Evolutionary conservation across 1,140 invertebrate species (phyloP), one percentile per base, ranked within the genome.

Genomic region (Bombus breviceps): DNA sequence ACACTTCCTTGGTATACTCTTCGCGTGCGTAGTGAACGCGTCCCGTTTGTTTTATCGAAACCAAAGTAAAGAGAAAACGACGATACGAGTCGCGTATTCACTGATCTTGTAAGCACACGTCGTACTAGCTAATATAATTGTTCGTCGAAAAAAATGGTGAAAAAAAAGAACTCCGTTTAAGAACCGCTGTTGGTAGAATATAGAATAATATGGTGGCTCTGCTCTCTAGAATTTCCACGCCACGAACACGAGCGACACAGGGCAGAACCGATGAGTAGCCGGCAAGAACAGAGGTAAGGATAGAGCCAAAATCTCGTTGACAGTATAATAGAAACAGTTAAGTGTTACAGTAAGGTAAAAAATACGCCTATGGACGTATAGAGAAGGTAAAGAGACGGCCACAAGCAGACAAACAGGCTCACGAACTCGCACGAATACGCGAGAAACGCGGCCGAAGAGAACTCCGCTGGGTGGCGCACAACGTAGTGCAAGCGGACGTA

Each of bases 131-230:
- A 39, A 81, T 68, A 53, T 18, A 66, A 85, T 81, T 37, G 69
- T 80, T 74, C 43, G 39, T 9, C 47, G 39, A 22, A 68, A 68
- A 79, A 76, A 85, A 66, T 71, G 73, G 64, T n/a, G 34, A 69
- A 47, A 37, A 69, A 62, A 62, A 86, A 81, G 76, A 83, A 59
- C 41, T 71, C 75, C 74, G 78, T 82, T 47, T 68, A 86, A 78
- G 57, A 78, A 86, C 73, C 80, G 66, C 76, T 85, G 79, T 81
- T 88, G 68, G 81, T 80, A 88, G 75, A 80, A 90, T 78, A 88
- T 76, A 78, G 86, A 86, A 92, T 89, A 92, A 92, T 92, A 92
- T 93, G 92, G 91, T 92, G 91, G 92, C 87, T 87, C 88, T 76
- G 85, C 85, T 84, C 78, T 90, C 76, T 64, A 85, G 89, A 73